Base-by-base conservation (phyloP, 2,888 invertebrate species). In the Drosophila pseudotalamancana region DNA sequence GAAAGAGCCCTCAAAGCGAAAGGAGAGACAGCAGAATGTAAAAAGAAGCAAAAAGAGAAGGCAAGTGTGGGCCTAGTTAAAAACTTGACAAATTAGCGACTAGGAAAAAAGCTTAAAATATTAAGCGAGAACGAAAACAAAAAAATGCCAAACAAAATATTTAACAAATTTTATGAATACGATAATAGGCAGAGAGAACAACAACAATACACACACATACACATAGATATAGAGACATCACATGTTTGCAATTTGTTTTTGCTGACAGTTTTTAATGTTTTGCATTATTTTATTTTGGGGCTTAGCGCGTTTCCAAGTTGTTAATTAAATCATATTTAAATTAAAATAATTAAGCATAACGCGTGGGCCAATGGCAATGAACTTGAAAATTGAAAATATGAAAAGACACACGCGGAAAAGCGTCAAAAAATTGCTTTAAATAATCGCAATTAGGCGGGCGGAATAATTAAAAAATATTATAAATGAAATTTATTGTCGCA, bases 221-320 rank as follows among this genome's bases (percentile, higher is more conserved):
- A 43, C 16, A 39, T n/a, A 9, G 48, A 56, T 43, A 66, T 21
- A 37, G 45, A 42, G 31, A 68, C 46, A 50, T 86, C 82, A 82
- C 82, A 82, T 82, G 82, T 48, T 71, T 63, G 56, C 56, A 77
- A 86, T 86, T 83, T 74, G 63, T 82, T 82, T 57, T 48, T 45
- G 43, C 62, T 67, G 57, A 68, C 71, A 71, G 43, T 40, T 53
- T 66, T 70, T 43, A 29, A 29, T 23, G 27, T 23, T 21, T 31
- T 40, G 12, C 4, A 14, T 32, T 27, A 3, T 49, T 31, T 51
- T 39, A 11, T 48, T 43, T 31, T 62, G 42, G 42, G 32, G 11
- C 51, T 54, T 43, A 46, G 64, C 53, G 61, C 31, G 72, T 76
- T 86, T 86, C 69, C 73, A 77, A 73, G 63, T 60, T 18, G 23